Base-by-base conservation (phyloP, 2,113 vertebrate genomes). In the Podilymbus podiceps region DNA sequence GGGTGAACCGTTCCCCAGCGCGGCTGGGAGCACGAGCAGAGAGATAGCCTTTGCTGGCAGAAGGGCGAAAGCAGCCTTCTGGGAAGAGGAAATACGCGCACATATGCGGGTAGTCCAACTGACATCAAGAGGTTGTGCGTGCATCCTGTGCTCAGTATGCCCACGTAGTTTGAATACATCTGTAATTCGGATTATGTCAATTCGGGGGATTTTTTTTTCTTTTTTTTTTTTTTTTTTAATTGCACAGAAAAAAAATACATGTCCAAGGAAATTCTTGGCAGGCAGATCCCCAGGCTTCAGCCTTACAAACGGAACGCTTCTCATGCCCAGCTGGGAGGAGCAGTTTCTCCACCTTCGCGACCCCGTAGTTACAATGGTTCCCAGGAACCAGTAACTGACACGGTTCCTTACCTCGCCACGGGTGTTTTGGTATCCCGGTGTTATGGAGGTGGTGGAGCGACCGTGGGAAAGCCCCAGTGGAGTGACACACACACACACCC, bases 401-500 rank as follows among this genome's bases (percentile, higher is more conserved):
- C 25, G 7, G 62, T 85, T 89, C 95, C 92, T 96, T 95, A 96
- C 93, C 93, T 96, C 62, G 10, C 85, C 55, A 52, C 20, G 85
- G 60, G 83, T 92, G 72, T 79, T 89, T 88, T 31, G 11, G n/a
- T 40, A 89, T 90, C 60, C 35, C 10, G 5, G 47, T 53, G 76
- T 76, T 46, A 90, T 81, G 68, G 79, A 87, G 53, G 16, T 8
- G 42, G 27, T 35, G 75, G n/a, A 73, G 55, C 4, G 5, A 77
- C 84, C 76, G 75, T 85, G 93, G 87, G 93, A 97, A 97, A 90
- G 52, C 69, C 84, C 74, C 64, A 18, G 60, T 44, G 88, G 40
- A 77, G 53, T 56, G 93, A 93, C 90, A 59, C 53, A 80, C 63
- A 71, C 79, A 93, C 90, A 59, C 53, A 80, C 63, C 74, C 79